Evolutionary conservation across 2,888 invertebrate genomes (phyloP).

Genomic region (Lacanobia oleracea): DNA sequence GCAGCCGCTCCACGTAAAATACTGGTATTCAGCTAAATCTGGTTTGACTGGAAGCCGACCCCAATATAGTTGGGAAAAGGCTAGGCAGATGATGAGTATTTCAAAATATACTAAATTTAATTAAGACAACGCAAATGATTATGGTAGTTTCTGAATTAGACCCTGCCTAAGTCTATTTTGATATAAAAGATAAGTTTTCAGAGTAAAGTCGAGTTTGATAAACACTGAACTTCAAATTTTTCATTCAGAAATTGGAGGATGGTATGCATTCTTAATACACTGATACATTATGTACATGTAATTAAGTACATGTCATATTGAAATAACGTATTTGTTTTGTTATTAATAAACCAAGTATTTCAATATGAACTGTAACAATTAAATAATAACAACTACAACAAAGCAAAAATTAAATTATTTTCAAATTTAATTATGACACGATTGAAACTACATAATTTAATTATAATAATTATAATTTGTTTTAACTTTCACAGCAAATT

Average conservation of each 20-base stretch:
- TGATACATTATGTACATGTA: background rate
- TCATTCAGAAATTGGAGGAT: background rate
- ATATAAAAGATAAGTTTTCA: no score
- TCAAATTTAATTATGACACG: slow-evolving; percentile 26
- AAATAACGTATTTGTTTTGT: background rate
- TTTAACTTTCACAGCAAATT: slow-evolving; percentile 20
- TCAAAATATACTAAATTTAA: background rate
- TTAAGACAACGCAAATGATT: background rate
- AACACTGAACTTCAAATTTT: background rate
- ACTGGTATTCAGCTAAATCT: no score
- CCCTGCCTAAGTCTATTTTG: no score
- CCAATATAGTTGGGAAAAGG: no score
- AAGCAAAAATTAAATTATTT: slow-evolving; percentile 6
- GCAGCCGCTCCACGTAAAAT: no score
- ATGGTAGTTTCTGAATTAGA: no score
- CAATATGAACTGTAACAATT: background rate
- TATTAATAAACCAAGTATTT: background rate
- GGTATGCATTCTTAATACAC: background rate
- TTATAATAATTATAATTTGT: slow-evolving; percentile 13
- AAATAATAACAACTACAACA: background rate
- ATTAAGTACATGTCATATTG: background rate
- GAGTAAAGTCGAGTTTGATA: no score
- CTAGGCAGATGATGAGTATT: no score
- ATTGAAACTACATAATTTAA: slow-evolving; percentile 21
- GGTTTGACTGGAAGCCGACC: no score